phyloP scores from a whole-genome alignment of 1,140 invertebrate genomes.

The Paraescarpia echinospica region DNA sequence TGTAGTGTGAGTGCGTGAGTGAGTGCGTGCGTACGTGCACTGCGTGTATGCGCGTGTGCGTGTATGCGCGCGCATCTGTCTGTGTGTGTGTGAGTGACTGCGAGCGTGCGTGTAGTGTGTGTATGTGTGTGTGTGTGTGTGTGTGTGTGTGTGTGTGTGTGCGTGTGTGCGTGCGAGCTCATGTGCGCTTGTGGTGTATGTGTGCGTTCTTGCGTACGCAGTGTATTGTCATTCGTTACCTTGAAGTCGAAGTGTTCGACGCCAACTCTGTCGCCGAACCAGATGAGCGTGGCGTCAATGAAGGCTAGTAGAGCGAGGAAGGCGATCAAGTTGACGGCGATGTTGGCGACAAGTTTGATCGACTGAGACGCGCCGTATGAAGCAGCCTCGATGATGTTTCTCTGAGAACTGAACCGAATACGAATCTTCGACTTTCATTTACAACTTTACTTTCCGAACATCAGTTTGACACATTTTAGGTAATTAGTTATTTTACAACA shows the following conservation, averaged over 20 bases:
- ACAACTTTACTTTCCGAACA: not conserved
- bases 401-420: slow-evolving; percentile 24
- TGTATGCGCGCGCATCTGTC: not conserved
- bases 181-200: no score
- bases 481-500: no score
- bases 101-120: no score
- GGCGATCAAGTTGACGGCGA: slow-evolving; percentile 39
- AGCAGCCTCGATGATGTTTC: slow-evolving; percentile 37
- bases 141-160: no score
- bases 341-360: slow-evolving; percentile 38
- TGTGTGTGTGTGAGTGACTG: no score
- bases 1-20: no score
- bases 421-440: not conserved
- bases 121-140: no score
- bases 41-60: not conserved
- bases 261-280: slow-evolving; percentile 36
- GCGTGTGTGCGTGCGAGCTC: no score
- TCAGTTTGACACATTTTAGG: not conserved
- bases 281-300: slow-evolving; percentile 34
- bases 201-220: no score
- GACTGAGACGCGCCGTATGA: slow-evolving; percentile 33
- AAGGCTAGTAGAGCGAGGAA: slow-evolving; percentile 39
- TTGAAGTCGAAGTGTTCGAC: not conserved
- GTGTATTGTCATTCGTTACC: not conserved
- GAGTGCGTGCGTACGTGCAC: no score